Evolutionary conservation across 2,888 invertebrate species (phyloP), one percentile per base, ranked within the genome.

Genomic region (Melanostoma scalare): DNA sequence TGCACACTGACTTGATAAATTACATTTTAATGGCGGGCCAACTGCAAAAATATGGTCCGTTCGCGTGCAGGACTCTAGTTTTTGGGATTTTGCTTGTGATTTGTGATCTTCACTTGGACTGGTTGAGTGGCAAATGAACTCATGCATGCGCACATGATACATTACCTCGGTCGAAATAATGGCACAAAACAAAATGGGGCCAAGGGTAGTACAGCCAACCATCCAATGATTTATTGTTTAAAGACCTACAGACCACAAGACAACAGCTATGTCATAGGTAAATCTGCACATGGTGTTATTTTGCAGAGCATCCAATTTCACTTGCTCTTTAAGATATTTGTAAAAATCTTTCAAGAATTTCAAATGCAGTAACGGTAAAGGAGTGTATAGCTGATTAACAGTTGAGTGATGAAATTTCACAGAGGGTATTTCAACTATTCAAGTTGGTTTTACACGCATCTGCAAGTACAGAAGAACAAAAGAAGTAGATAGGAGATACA

Each of bases 41-140:
- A 80, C 69, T 80, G 75, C 75, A 80, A 58, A 80, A 80, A 80
- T 80, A 80, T 80, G 69, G 80, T 80, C 65, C 71, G 80, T 52
- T 80, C 69, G 80, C 80, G 69, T 80, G 75, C 63, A 46, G 69
- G 80, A 71, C 80, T 71, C 75, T 75, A 75, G 69, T 75, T 71
- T 80, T 20, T n/a, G 38, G 69, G 80, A 52, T 80, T 80, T 75
- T 63, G 58, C 69, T 80, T 75, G 75, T 75, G 80, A 80, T 80
- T 80, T 80, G 80, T 80, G 80, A 80, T 75, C 75, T 75, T 71
- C 63, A 63, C 48, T 74, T 6, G 56, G 69, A 10, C 63, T 36
- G 58, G 52, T 75, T 65, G 69, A 75, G 75, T 75, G 69, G 75
- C 53, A 69, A 79, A 79, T 80, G 75, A 73, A 80, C 80, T 80